These are phyloP conservation scores for Lutjanus campechanus DNA, from an alignment of 2,797 vertebrate genomes.

Conservation along the genomic window DNA sequence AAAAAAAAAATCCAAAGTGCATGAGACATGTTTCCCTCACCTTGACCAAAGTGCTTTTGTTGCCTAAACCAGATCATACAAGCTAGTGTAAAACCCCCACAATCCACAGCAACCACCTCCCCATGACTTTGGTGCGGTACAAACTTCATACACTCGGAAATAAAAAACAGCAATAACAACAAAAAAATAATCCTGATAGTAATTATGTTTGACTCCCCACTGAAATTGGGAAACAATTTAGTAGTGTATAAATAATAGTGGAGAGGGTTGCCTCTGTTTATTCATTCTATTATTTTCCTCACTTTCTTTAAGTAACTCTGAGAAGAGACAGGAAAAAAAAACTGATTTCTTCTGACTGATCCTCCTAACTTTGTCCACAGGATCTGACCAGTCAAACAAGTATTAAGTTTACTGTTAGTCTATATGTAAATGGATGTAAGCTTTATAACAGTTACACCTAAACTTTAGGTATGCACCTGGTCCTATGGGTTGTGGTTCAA, in stretches of 20 bases:
- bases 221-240: not conserved
- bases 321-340: not conserved
- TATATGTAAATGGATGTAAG: not conserved
- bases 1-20: too few relatives aligned
- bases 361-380: not conserved
- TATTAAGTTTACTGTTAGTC: not conserved
- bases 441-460: not conserved
- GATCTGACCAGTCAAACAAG: not conserved
- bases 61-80: not conserved
- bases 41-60: not conserved
- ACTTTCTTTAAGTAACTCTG: not conserved
- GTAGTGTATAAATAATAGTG: not conserved
- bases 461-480: not conserved
- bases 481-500: not conserved
- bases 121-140: not conserved
- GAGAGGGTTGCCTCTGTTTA: not conserved
- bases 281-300: not conserved
- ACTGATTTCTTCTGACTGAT: not conserved
- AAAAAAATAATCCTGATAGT: not conserved
- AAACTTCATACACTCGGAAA: not conserved
- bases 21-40: not conserved
- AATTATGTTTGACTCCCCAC: not conserved
- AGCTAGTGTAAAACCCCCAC: not conserved
- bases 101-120: not conserved
- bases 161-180: not conserved